Evolutionary conservation across 2,113 vertebrate species (phyloP).

Genomic region (Oryzias javanicus): DNA sequence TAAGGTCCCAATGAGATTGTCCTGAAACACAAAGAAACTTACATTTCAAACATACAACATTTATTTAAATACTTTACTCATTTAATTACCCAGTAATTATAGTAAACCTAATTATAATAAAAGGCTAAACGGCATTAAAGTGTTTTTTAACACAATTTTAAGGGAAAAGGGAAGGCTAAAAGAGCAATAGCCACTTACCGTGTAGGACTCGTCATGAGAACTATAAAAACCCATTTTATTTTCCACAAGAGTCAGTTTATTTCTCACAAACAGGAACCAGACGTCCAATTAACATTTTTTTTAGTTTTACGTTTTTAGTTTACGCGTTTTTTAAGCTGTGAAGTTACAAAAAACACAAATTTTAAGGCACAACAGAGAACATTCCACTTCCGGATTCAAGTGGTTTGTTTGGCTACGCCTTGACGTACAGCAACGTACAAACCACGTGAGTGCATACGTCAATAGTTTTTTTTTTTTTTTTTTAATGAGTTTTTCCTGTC

Average conservation of each 20-base stretch:
- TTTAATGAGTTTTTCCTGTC: too few relatives aligned
- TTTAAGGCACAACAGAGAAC: neutral
- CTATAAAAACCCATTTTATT: conserved; percentile 17
- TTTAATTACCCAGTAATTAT: too few relatives aligned
- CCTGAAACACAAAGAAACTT: conserved; percentile 68
- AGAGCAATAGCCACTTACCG: conserved; percentile 37
- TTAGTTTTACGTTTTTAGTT: neutral
- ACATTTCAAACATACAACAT: neutral
- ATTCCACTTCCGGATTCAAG: conserved; percentile 52
- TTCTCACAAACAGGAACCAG: neutral
- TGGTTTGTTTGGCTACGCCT: conserved; percentile 12
- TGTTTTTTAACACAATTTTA: too few relatives aligned
- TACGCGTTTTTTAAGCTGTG: too few relatives aligned
- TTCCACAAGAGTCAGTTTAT: neutral
- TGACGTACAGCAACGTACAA: neutral
- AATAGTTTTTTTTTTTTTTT: neutral
- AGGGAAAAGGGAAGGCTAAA: neutral
- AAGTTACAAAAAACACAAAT: too few relatives aligned
- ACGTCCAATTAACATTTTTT: neutral
- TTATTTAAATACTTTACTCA: too few relatives aligned
- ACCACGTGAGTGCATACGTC: conserved; percentile 11
- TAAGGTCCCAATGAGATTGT: conserved; percentile 94
- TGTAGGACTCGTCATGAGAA: conserved; percentile 53
- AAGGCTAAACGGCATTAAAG: too few relatives aligned
- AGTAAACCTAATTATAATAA: too few relatives aligned